Conservation (phyloP, 2,888 invertebrate species). For the Thereva nobilitata region DNA sequence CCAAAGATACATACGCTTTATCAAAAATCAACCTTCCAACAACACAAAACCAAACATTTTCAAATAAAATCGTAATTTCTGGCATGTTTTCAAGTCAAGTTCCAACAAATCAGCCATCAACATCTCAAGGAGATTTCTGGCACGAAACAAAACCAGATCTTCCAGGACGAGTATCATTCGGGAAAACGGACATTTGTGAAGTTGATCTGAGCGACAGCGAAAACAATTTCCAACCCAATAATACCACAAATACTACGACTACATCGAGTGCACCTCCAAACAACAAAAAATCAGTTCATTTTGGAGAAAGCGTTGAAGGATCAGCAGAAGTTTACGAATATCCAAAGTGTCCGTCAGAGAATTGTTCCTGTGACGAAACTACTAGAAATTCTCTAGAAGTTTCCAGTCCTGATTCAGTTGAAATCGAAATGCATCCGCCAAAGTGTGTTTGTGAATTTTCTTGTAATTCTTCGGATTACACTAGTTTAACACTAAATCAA, state of each 20-base stretch:
- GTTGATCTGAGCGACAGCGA: slow-evolving; percentile 54
- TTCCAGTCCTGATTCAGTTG: background rate
- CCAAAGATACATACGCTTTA: too few relatives aligned
- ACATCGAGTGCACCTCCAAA: slow-evolving; percentile 11
- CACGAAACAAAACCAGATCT: slow-evolving; percentile 49
- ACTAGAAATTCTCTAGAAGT: slow-evolving; percentile 48
- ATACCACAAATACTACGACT: slow-evolving; percentile 9
- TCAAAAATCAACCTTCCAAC: background rate
- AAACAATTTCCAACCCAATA: slow-evolving; percentile 46
- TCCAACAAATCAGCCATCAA: background rate
- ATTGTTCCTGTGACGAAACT: slow-evolving; percentile 50
- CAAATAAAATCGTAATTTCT: too few relatives aligned
- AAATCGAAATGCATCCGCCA: background rate
- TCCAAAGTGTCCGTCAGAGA: slow-evolving; percentile 56
- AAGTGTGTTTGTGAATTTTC: slow-evolving; percentile 28
- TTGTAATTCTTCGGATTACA: slow-evolving; percentile 35
- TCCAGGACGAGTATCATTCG: slow-evolving; percentile 57
- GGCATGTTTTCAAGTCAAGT: too few relatives aligned
- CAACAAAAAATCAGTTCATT: slow-evolving; percentile 55
- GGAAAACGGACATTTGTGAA: slow-evolving; percentile 49
- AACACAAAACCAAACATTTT: background rate
- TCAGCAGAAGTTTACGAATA: slow-evolving; percentile 47
- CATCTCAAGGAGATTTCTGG: slow-evolving; percentile 33
- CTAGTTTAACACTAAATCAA: background rate
- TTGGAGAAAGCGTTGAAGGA: slow-evolving; percentile 50